Base-by-base conservation (phyloP, 2,888 invertebrate species). In the Litoditis marina region DNA sequence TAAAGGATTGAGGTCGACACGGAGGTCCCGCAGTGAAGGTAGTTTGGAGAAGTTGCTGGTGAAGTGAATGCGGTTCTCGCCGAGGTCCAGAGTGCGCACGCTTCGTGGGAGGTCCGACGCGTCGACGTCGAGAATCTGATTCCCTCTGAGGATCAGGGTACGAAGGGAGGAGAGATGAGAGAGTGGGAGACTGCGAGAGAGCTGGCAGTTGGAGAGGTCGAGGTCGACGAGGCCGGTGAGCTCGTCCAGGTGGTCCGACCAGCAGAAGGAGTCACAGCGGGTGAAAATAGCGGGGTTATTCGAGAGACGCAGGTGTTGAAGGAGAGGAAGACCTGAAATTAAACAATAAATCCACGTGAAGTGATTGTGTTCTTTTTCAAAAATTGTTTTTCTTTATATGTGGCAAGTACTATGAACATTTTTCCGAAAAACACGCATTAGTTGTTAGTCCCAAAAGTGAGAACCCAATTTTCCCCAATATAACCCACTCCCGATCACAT, bases 1-100 rank as follows among this genome's bases (percentile, higher is more conserved):
- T 27, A 79, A 65, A 13, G 80, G 79, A 61, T 80, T 80, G 25
- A 58, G 63, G 53, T 74, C 71, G 13, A 73, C 67, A 7, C 64
- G 39, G 19, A 66, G 32, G 47, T 42, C 66, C 61, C 63, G 56
- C 46, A 63, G 58, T 32, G 65, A 59, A 55, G 63, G 64, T 27
- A 68, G 67, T 47, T 64, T 55, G 16, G 73, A 65, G 50, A 75
- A 73, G 32, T 76, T 76, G 13, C 68, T 62, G 16, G 77, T 68
- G 51, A 65, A 69, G 50, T 77, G 78, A 6, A 80, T 61, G 16
- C 68, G 61, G 57, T 80, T 80, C 28, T 74, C 70, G 27, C 73
- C 70, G 5, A 75, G 53, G 60, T 78, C 75, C 57, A 80, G 52
- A 11, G 66, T 67, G 8, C 63, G 47, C 50, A 78, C 51, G 7